These are phyloP conservation scores for Saxicola maurus DNA, from an alignment of 2,797 vertebrate genomes.

Conservation along the genomic window DNA sequence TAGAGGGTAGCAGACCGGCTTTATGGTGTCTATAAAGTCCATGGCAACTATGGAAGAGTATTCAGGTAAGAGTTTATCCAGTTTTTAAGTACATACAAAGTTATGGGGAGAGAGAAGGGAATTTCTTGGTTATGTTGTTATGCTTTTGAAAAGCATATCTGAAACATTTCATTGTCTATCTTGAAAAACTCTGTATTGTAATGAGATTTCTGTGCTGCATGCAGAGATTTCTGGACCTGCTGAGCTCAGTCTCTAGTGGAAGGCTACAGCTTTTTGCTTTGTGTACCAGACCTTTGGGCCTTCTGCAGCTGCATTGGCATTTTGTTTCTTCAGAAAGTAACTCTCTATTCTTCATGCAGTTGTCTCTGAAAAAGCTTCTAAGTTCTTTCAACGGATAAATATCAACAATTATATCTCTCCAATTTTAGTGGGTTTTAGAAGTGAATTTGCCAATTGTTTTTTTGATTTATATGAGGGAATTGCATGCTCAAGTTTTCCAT, in stretches of 20 bases:
- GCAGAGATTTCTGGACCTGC: background rate
- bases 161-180: background rate
- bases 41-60: conserved; percentile 94
- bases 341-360: background rate
- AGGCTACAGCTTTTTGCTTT: background rate
- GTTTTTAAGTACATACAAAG: background rate
- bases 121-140: background rate
- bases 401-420: background rate
- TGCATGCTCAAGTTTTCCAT: conserved; percentile 50
- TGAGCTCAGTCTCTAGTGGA: background rate
- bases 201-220: background rate
- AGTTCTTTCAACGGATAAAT: background rate
- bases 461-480: conserved; percentile 51
- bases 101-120: background rate
- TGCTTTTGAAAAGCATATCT: background rate
- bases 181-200: background rate
- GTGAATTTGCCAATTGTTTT: conserved; percentile 4
- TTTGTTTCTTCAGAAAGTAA: background rate
- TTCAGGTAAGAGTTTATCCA: conserved; percentile 83
- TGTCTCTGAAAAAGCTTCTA: background rate
- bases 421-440: conserved; percentile 2
- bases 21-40: conserved; percentile 95
- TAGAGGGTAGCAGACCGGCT: conserved; percentile 93
- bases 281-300: background rate
- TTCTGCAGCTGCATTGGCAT: background rate